Evolutionary conservation across 2,113 vertebrate genomes (phyloP).

Genomic region (Podarcis cretensis): DNA sequence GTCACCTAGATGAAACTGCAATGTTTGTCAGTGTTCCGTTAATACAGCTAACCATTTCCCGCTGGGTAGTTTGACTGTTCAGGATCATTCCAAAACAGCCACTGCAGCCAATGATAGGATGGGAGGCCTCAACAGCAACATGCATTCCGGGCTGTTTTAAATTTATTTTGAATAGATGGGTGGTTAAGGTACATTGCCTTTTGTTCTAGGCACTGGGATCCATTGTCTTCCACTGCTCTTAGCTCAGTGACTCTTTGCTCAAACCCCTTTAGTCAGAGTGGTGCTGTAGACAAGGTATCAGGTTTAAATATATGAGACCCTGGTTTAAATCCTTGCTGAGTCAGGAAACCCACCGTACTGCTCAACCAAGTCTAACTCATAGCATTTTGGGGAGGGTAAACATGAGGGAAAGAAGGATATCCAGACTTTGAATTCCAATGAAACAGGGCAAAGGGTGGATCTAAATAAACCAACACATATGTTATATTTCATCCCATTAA

Average conservation of each 20-base stretch:
- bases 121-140: not conserved
- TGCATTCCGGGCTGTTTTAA: not conserved
- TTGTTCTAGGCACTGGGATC: not conserved
- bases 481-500: too few species aligned
- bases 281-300: not conserved
- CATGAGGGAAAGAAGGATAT: not conserved
- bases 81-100: not conserved
- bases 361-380: not conserved
- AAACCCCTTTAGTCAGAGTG: not conserved
- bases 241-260: not conserved
- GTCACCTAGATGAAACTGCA: too few species aligned
- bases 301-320: not conserved
- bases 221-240: not conserved
- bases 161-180: not conserved
- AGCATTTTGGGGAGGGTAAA: not conserved
- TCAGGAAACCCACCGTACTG: not conserved
- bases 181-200: not conserved
- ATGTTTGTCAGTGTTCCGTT: not conserved
- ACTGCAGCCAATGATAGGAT: not conserved
- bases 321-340: not conserved
- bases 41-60: not conserved
- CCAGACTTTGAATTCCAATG: not conserved
- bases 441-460: not conserved
- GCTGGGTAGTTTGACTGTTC: not conserved
- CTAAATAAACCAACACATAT: not conserved